Conservation (phyloP, 2,888 invertebrate species). For the Hemistola chrysoprasaria region DNA sequence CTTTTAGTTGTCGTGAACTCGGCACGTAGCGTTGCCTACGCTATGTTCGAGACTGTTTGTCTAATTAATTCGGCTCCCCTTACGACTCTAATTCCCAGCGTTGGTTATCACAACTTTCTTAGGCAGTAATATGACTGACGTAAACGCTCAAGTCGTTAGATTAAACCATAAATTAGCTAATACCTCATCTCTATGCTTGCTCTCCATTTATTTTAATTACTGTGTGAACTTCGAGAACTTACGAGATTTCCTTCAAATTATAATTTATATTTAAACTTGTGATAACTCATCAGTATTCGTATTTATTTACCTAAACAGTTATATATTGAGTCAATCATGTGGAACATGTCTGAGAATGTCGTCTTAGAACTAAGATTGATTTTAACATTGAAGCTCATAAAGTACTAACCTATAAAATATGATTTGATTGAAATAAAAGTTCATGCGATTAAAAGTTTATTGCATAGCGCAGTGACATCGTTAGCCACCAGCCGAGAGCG, state of each 20-base stretch:
- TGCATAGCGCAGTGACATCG: slow-evolving; percentile 52
- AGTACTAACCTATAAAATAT: background rate
- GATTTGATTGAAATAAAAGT: slow-evolving; percentile 46
- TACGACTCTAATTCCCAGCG: slow-evolving; percentile 39
- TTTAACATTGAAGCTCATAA: too few species aligned
- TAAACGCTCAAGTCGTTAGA: slow-evolving; percentile 17
- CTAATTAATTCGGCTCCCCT: slow-evolving; percentile 55
- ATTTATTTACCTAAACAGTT: too few species aligned
- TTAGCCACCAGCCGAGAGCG: slow-evolving; percentile 38
- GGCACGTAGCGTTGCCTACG: slow-evolving; percentile 25
- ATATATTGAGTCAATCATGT: too few species aligned
- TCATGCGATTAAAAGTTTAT: slow-evolving; percentile 66
- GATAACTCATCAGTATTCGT: too few species aligned
- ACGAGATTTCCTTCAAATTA: too few species aligned
- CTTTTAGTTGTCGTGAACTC: slow-evolving; percentile 45
- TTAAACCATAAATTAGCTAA: slow-evolving; percentile 12
- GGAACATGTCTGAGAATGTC: too few species aligned
- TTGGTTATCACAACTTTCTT: slow-evolving; percentile 42
- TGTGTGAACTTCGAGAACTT: background rate
- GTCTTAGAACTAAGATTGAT: too few species aligned
- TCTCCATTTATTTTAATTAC: slow-evolving; percentile 8
- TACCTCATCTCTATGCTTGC: slow-evolving; percentile 3
- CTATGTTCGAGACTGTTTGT: slow-evolving; percentile 41
- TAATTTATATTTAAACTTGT: too few species aligned
- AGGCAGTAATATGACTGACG: slow-evolving; percentile 29